Base-by-base conservation (phyloP, 2,113 vertebrate genomes). In the Solenodon paradoxus region DNA sequence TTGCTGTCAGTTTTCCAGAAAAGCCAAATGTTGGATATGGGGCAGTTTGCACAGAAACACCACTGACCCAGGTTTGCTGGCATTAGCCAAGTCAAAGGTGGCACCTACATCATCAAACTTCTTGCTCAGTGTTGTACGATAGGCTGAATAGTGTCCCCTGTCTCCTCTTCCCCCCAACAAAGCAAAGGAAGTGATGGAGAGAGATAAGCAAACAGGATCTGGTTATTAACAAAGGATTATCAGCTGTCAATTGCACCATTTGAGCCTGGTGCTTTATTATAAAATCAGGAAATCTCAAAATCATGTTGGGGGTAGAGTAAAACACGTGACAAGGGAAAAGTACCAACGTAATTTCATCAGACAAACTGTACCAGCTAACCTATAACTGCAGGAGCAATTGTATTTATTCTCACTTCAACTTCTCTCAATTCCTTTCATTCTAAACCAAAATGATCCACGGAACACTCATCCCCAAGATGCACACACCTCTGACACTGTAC, bases 271-370 rank as follows among this genome's bases (percentile, higher is more conserved):
- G 17, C 78, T 84, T 49, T 82, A 47, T 63, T 82, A 90, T 19
- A 81, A 93, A 80, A 82, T 83, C 55, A 75, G 38, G 10, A 88
- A 55, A 57, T 53, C 45, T 96, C 74, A 88, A 89, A 86, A 74
- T 85, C 85, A 88, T 9, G 26, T 15, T 15, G 51, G 47, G 12
- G 15, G 16, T 1, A 51, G 17, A 10, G 7, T n/a, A 82, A 90
- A 94, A 61, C 3, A 24, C 42, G 40, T 2, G 55, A 69, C 20
- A 47, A 2, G 30, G 26, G 16, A 38, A 83, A 95, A 51, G 19
- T 28, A 69, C 59, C 49, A 80, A 82, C 88, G 64, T 4, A 20
- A 7, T 82, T 94, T 94, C 61, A 57, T 5, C 49, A 79, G 38
- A 82, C 55, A 88, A 53, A 82, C 11, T 45, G 24, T 28, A 92